Base-by-base conservation (phyloP, 2,113 vertebrate species). In the Prionailurus bengalensis region DNA sequence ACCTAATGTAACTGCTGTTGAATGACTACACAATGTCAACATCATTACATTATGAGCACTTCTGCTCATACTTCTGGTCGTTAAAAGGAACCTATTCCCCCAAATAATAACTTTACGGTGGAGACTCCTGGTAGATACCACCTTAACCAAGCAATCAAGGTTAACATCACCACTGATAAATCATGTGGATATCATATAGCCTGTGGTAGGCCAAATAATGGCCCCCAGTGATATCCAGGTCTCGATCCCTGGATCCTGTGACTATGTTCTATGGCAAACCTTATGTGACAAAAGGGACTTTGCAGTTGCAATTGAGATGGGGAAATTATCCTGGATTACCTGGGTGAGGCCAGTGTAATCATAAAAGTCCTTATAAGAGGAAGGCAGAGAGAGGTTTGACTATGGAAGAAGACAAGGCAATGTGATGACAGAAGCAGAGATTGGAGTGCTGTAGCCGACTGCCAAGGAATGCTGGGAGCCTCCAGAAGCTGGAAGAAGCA, bases 111-210 rank as follows among this genome's bases (percentile, higher is more conserved):
- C 55, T 91, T 95, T 74, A 65, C 17, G 84, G 21, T 65, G 76
- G 48, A 88, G 48, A 94, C 91, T 51, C 45, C 58, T 93, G 84
- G 11, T 42, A 94, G 36, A 82, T 19, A 76, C 8, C 78, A 80
- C 39, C 21, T 94, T 92, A 90, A 95, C 53, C 21, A 94, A 83
- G 55, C 68, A 61, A 21, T 94, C 66, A 66, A 83, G 39, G 58
- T 93, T 96, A 74, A 58, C 48, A 63, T 70, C 33, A 63, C 48
- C 80, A 86, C 25, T 63, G 48, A 94, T 66, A 45, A 95, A 79
- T 89, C 78, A 48, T 81, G 83, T 70, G 7, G 70, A 12, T 48
- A 74, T 65, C 27, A 83, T 27, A 13, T 63, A 85, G 31, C 25
- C 65, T 80, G 23, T 31, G 29, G 73, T 85, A 66, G 63, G 68